A percentile compares a stretch with the other conserved stretches of the same genome.
Evolutionary conservation across 2,113 vertebrate genomes (phyloP).

Genomic region (Paracanthobrama guichenoti): DNA sequence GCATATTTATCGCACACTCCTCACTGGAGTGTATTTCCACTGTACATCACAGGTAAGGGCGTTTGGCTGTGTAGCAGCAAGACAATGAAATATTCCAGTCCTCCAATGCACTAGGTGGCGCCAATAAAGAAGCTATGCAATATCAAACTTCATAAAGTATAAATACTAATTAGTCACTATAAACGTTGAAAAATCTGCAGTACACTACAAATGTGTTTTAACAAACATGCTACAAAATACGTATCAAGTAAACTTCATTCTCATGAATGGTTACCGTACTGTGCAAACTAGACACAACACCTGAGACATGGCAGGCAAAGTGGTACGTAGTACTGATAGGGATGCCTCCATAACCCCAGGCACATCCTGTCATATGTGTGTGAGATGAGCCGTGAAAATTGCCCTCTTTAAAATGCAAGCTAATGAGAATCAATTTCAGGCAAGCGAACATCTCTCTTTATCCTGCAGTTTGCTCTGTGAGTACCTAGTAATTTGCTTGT

Average conservation of each 20-base stretch:
- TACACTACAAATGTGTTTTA: neutral
- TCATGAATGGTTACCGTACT: neutral
- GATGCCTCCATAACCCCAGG: neutral
- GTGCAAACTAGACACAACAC: conserved; percentile 6
- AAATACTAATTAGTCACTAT: neutral
- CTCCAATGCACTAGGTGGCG: neutral
- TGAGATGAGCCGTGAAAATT: neutral
- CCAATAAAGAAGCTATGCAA: neutral
- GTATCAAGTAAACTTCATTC: neutral
- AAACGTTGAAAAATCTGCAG: neutral
- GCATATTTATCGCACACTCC: conserved; percentile 20
- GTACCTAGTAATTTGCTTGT: neutral
- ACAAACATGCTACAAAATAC: conserved; percentile 33
- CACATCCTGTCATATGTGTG: neutral
- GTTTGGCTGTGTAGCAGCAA: conserved; percentile 31
- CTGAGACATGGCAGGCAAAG: conserved; percentile 25
- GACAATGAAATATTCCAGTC: neutral
- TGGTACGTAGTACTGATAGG: neutral
- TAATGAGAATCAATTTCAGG: neutral
- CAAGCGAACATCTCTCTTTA: neutral
- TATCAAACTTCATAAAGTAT: neutral
- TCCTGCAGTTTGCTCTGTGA: neutral
- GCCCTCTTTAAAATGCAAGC: neutral
- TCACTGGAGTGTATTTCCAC: neutral
- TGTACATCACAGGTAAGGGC: neutral